Evolutionary conservation across 2,888 invertebrate genomes (phyloP).

Genomic region (Carabus problematicus): DNA sequence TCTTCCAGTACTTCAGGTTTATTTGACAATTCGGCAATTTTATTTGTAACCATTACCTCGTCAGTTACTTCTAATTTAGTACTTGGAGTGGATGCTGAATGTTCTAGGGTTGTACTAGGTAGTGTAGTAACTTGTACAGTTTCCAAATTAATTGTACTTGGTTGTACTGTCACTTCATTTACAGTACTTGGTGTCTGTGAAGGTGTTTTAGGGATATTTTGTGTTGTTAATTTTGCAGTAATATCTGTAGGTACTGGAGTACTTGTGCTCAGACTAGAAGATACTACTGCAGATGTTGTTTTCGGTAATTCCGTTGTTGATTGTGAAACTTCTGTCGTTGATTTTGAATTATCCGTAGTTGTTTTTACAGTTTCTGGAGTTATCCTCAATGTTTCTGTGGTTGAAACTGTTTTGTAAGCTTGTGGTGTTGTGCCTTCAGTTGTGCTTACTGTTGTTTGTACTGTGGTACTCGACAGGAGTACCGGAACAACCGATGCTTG

Average conservation of each 20-base stretch:
- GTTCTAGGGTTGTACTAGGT: not conserved
- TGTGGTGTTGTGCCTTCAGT: not conserved
- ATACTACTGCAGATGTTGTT: not conserved
- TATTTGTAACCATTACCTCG: no score
- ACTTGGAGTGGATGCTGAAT: not conserved
- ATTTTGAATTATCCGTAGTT: not conserved
- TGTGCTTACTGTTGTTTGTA: constrained; percentile 44
- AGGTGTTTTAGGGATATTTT: constrained; percentile 16
- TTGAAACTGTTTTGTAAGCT: constrained; percentile 42
- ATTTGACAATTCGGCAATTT: not conserved
- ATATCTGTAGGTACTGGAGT: constrained; percentile 8
- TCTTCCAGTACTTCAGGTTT: not conserved
- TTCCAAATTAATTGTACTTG: constrained; percentile 23
- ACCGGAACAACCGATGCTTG: not conserved
- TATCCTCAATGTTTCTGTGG: constrained; percentile 41
- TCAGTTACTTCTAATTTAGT: not conserved
- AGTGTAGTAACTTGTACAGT: constrained; percentile 16
- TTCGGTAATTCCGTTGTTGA: not conserved
- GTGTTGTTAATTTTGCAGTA: not conserved
- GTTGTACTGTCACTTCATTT: constrained; percentile 18
- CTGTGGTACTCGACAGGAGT: constrained; percentile 44
- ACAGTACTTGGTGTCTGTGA: constrained; percentile 6
- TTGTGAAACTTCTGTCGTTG: not conserved
- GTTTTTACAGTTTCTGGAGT: not conserved
- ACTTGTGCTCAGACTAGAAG: constrained; percentile 2